Evolutionary conservation across 2,888 invertebrate species (phyloP).

Genomic region (Uropetala carovei): DNA sequence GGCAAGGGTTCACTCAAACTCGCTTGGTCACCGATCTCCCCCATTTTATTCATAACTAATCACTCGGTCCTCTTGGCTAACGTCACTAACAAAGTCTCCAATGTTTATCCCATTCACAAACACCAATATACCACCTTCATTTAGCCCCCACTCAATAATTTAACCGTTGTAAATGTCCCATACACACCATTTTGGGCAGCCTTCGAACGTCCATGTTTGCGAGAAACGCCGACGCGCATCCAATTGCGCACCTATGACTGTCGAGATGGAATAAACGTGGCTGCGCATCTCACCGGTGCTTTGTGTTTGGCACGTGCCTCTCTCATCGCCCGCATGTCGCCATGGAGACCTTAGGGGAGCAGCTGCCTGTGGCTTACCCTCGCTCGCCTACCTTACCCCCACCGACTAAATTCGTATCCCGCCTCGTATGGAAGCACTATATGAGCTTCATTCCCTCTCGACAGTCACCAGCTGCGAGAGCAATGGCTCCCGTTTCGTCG

Average conservation of each 20-base stretch:
- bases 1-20: conserved; percentile 75
- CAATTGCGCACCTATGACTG: conserved; percentile 70
- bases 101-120: conserved; percentile 69
- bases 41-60: conserved; percentile 79
- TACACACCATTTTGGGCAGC: conserved; percentile 70
- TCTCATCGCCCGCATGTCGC: conserved; percentile 52
- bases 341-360: conserved; percentile 63
- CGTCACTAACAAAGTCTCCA: conserved; percentile 68
- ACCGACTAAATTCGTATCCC: conserved; percentile 34
- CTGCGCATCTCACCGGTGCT: neutral
- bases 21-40: conserved; percentile 80
- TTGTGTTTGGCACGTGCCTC: conserved; percentile 49
- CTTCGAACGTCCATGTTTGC: conserved; percentile 71
- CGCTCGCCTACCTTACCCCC: conserved; percentile 51
- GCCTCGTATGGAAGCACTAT: conserved; percentile 54
- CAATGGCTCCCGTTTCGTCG: conserved; percentile 68
- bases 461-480: conserved; percentile 69
- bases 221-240: conserved; percentile 70
- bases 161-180: conserved; percentile 70
- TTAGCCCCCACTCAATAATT: conserved; percentile 69
- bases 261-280: conserved; percentile 63
- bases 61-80: conserved; percentile 72
- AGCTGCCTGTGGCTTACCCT: conserved; percentile 66
- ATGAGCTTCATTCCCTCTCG: conserved; percentile 66
- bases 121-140: conserved; percentile 68